Conservation (phyloP, 2,888 invertebrate species). For the Dasypogon diadema region DNA sequence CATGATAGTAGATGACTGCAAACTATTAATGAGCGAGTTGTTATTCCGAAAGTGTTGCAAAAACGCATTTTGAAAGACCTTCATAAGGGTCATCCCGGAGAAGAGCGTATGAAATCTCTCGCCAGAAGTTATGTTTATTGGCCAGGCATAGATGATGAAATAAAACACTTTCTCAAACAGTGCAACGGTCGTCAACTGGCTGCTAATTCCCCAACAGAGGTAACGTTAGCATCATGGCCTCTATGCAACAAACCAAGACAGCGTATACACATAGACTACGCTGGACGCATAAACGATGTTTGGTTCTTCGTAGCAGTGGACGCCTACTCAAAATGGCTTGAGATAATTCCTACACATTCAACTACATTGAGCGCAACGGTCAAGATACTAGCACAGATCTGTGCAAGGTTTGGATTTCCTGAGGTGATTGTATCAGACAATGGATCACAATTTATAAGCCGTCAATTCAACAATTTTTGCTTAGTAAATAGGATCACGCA, state of each 20-base stretch:
- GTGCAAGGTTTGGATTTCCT: neutral
- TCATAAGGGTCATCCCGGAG: neutral
- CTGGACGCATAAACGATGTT: neutral
- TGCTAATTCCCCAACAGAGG: neutral
- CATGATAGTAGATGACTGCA: conserved; percentile 52
- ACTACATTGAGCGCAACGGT: neutral
- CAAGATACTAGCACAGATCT: fast-evolving
- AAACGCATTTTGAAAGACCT: neutral
- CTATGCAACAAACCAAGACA: neutral
- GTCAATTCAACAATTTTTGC: neutral
- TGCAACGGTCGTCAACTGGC: neutral
- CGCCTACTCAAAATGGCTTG: neutral
- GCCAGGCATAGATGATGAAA: neutral
- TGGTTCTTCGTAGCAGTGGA: neutral
- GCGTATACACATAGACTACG: neutral
- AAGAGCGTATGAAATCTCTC: neutral
- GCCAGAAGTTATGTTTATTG: neutral
- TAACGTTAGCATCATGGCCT: neutral
- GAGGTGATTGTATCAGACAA: neutral
- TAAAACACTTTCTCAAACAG: neutral
- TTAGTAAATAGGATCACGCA: too few relatives aligned
- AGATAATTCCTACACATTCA: neutral
- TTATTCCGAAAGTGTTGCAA: conserved; percentile 53
- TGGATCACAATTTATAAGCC: neutral
- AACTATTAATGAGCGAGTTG: conserved; percentile 55